These are phyloP conservation scores for Urocynchramus pylzowi DNA, from an alignment of 2,113 vertebrate species.

Conservation along the genomic window DNA sequence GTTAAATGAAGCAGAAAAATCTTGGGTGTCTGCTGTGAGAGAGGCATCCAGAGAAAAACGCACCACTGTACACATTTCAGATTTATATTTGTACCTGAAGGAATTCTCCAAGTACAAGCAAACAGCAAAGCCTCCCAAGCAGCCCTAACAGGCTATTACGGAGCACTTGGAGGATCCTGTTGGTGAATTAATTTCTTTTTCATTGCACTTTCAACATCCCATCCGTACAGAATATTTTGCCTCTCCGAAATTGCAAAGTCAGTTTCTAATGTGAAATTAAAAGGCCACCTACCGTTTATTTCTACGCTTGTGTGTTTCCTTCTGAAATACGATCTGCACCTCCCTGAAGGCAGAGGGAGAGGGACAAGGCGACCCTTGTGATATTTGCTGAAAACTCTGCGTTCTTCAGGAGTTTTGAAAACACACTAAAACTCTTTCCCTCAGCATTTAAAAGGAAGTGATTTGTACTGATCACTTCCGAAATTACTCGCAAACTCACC, in stretches of 20 bases:
- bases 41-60: not conserved
- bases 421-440: not conserved
- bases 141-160: not conserved
- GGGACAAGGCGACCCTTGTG: not conserved
- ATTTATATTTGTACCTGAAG: not conserved
- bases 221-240: fast-evolving
- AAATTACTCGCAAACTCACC: not conserved
- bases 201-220: not conserved
- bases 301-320: not conserved
- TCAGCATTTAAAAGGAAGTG: not conserved
- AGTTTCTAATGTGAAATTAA: not conserved
- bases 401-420: not conserved
- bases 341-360: not conserved
- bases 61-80: not conserved
- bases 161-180: not conserved
- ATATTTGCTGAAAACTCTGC: not conserved
- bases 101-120: not conserved
- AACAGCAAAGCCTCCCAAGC: not conserved
- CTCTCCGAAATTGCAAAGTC: not conserved
- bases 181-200: not conserved
- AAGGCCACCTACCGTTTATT: not conserved
- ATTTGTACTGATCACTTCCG: not conserved
- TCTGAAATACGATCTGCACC: not conserved
- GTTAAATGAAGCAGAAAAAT: not conserved
- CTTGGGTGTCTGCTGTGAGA: not conserved